These are phyloP conservation scores for Villa cingulata DNA, from an alignment of 2,888 invertebrate genomes.

Conservation along the genomic window DNA sequence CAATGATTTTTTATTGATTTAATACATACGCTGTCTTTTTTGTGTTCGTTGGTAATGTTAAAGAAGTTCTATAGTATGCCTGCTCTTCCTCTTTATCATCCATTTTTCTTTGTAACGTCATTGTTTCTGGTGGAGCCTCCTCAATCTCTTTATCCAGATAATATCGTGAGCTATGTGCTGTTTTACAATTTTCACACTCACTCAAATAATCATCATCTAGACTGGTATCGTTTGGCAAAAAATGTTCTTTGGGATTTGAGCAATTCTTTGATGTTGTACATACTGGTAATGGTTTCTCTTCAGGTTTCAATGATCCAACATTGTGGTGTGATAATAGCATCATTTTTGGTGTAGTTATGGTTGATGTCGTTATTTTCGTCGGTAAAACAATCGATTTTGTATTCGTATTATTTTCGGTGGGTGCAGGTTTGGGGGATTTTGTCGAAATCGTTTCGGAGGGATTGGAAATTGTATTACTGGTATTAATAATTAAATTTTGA, in stretches of 20 bases:
- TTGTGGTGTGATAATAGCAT: background rate
- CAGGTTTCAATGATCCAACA: background rate
- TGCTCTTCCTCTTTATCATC: constrained; percentile 34
- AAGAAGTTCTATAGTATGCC: constrained; percentile 47
- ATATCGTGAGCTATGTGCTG: constrained; percentile 54
- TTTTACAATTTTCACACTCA: constrained; percentile 77
- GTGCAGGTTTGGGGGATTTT: background rate
- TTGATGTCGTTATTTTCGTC: too few relatives aligned
- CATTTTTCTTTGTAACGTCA: constrained; percentile 49
- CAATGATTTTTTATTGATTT: too few relatives aligned
- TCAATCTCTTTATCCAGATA: constrained; percentile 42
- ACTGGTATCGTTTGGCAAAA: constrained; percentile 36
- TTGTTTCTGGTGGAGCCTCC: constrained; percentile 48
- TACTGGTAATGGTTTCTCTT: constrained; percentile 31
- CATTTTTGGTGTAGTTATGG: background rate
- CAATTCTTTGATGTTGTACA: constrained; percentile 37
- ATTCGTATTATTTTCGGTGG: background rate
- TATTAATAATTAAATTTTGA: background rate
- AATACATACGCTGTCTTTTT: constrained; percentile 37
- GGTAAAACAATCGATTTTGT: too few relatives aligned
- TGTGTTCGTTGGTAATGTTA: constrained; percentile 50
- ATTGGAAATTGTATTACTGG: background rate
- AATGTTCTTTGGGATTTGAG: constrained; percentile 36
- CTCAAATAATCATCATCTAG: constrained; percentile 60
- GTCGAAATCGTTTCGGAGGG: background rate